Evolutionary conservation across 1,140 invertebrate genomes (phyloP).

Genomic region (Ganaspis sp.): DNA sequence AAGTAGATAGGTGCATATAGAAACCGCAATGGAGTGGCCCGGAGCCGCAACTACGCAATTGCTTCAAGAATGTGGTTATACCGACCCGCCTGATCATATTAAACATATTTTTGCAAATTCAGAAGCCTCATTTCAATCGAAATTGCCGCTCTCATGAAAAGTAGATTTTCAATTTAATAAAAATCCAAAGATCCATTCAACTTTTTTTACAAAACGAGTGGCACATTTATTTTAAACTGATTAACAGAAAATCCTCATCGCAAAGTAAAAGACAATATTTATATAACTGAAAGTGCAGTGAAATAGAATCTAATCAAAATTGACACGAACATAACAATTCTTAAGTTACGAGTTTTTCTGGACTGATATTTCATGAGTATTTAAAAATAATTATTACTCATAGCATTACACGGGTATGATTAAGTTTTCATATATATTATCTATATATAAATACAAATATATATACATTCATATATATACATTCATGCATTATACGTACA

Average conservation of each 20-base stretch:
- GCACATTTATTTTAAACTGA: neutral
- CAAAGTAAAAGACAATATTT: neutral
- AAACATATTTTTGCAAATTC: neutral
- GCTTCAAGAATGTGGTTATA: conserved; percentile 12
- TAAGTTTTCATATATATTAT: neutral
- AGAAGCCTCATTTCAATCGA: neutral
- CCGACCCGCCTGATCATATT: neutral
- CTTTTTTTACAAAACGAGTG: no score
- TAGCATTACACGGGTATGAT: neutral
- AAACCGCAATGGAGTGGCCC: conserved; percentile 9
- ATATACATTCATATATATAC: no score
- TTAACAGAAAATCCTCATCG: neutral
- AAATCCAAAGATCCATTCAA: no score
- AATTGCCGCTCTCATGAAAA: neutral
- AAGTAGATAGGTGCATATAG: conserved; percentile 10
- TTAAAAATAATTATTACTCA: conserved; percentile 9
- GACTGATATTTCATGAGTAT: neutral
- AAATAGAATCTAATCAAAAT: neutral
- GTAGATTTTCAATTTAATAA: neutral
- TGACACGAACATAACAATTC: conserved; percentile 25
- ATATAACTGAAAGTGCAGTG: neutral
- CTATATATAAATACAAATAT: no score
- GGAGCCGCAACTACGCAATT: conserved; percentile 11
- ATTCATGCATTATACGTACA: no score
- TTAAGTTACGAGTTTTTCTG: neutral